phyloP scores from a whole-genome alignment of 2,888 invertebrate genomes.

The Acrobasis consociella region DNA sequence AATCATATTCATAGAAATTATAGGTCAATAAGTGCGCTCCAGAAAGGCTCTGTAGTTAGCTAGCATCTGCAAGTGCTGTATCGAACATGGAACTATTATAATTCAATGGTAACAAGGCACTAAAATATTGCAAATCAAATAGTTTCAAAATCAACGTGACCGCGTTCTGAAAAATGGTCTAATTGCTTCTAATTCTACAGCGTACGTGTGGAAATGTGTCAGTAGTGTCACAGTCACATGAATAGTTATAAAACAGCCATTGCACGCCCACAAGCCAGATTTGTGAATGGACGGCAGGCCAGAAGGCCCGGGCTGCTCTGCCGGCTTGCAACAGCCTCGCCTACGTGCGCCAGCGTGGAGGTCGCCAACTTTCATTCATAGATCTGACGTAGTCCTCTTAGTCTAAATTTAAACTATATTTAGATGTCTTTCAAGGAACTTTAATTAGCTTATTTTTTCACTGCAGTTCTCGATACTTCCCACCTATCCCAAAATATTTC shows the following conservation, averaged over 20 bases:
- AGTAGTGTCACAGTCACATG: constrained; percentile 41
- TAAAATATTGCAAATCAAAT: background rate
- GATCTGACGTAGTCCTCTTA: constrained; percentile 33
- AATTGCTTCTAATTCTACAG: constrained; percentile 23
- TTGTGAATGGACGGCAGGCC: constrained; percentile 68
- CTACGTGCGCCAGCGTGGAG: constrained; percentile 66
- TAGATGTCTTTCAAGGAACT: background rate
- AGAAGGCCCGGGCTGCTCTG: constrained; percentile 30
- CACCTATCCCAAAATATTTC: background rate
- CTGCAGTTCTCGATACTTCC: background rate
- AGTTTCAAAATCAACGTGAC: constrained; percentile 10
- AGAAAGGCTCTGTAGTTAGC: too few species aligned
- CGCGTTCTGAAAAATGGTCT: constrained; percentile 24
- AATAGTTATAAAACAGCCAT: constrained; percentile 54
- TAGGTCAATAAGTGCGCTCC: too few species aligned
- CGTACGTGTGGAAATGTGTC: constrained; percentile 37
- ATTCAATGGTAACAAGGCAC: too few species aligned
- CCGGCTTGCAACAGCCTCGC: constrained; percentile 70
- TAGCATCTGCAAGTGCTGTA: too few species aligned
- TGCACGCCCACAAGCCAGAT: constrained; percentile 57
- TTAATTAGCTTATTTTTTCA: background rate
- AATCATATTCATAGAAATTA: too few species aligned
- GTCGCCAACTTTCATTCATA: constrained; percentile 82
- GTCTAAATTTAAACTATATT: background rate
- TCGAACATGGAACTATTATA: too few species aligned